phyloP scores from a whole-genome alignment of 2,797 vertebrate genomes.

The Atherinosoma microstoma region DNA sequence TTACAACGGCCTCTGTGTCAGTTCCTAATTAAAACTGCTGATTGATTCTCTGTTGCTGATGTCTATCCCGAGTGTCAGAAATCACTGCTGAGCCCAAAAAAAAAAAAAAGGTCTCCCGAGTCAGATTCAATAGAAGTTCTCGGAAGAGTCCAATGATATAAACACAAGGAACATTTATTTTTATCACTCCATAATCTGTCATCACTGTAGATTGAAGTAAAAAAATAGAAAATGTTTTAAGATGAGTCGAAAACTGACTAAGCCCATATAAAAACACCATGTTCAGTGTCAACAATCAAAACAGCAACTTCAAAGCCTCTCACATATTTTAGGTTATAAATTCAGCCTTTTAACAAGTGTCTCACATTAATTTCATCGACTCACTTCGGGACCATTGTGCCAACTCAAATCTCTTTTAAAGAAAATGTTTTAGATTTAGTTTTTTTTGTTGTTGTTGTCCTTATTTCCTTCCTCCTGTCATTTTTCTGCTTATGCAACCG shows the following conservation, averaged over 20 bases:
- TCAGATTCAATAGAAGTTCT: constrained; percentile 53
- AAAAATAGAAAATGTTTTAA: no score
- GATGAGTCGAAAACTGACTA: no score
- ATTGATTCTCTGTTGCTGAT: constrained; percentile 10
- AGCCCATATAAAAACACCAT: no score
- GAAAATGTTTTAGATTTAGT: neutral
- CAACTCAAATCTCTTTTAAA: constrained; percentile 27
- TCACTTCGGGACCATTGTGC: constrained; percentile 30
- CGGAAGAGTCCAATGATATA: constrained; percentile 23
- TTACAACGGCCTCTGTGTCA: constrained; percentile 7
- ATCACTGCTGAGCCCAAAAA: constrained; percentile 18
- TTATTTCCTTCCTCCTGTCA: constrained; percentile 15
- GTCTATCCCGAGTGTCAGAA: constrained; percentile 27
- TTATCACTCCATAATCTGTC: no score
- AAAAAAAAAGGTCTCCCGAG: constrained; percentile 23
- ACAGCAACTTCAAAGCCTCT: constrained; percentile 10
- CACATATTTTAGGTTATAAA: constrained; percentile 7
- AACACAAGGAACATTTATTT: no score
- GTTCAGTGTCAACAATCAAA: constrained; percentile 10
- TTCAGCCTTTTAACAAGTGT: constrained; percentile 20
- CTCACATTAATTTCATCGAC: constrained; percentile 10
- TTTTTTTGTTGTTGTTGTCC: constrained; percentile 12
- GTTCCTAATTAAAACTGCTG: constrained; percentile 15
- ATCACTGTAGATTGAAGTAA: no score
- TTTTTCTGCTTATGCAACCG: constrained; percentile 28